Evolutionary conservation across 2,888 invertebrate species (phyloP).

Genomic region (Anaspis maculata): DNA sequence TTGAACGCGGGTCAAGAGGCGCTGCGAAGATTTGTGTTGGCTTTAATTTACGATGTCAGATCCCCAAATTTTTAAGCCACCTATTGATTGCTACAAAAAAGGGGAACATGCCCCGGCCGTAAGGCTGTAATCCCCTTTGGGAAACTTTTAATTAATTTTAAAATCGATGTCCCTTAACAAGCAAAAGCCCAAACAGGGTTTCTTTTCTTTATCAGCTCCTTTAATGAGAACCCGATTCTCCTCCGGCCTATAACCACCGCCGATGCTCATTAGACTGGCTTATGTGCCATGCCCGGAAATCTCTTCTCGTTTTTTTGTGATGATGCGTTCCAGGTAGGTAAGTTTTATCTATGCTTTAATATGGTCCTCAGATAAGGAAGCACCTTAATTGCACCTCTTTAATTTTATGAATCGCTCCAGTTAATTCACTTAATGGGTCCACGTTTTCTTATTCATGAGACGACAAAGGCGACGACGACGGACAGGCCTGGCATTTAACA

Average conservation of each 20-base stretch:
- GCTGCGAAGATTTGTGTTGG: too few relatives aligned
- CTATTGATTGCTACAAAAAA: constrained; percentile 20
- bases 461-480: too few relatives aligned
- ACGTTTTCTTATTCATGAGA: too few relatives aligned
- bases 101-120: constrained; percentile 16
- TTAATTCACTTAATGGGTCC: constrained; percentile 11
- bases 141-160: constrained; percentile 29
- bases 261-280: constrained; percentile 11
- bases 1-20: constrained; percentile 7
- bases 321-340: constrained; percentile 16
- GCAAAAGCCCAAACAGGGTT: constrained; percentile 22
- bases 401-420: constrained; percentile 11
- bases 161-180: constrained; percentile 23
- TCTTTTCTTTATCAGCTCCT: constrained; percentile 20
- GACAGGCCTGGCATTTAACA: too few relatives aligned
- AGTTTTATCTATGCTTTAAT: constrained; percentile 17
- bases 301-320: constrained; percentile 7
- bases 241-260: neutral
- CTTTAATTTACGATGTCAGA: constrained; percentile 10
- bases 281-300: constrained; percentile 8
- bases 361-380: constrained; percentile 11
- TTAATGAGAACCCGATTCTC: constrained; percentile 21
- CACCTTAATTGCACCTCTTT: constrained; percentile 14
- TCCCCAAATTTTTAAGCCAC: constrained; percentile 16
- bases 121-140: constrained; percentile 25